Conservation (phyloP, 1,140 invertebrate species). For the Aplysia californica region DNA sequence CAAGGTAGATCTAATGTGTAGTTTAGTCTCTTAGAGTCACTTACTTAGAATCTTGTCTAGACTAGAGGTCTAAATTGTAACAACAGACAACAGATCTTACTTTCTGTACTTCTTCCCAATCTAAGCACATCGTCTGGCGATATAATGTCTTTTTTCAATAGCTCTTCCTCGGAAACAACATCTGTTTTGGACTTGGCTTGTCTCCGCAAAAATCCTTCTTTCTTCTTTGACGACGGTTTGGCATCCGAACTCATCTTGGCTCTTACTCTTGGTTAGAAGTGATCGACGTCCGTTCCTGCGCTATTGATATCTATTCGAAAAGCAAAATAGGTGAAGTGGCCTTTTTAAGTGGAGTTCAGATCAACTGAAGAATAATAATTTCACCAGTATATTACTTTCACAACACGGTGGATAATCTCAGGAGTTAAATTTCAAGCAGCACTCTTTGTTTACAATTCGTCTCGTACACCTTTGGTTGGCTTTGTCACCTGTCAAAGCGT, state of each 20-base stretch:
- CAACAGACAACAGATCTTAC: too few relatives aligned
- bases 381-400: not conserved
- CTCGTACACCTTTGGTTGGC: too few relatives aligned
- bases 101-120: slow-evolving; percentile 74
- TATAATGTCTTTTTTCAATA: slow-evolving; percentile 69
- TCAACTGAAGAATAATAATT: not conserved
- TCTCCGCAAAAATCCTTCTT: slow-evolving; percentile 57
- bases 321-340: not conserved
- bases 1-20: too few relatives aligned
- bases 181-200: slow-evolving; percentile 51
- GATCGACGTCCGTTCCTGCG: not conserved
- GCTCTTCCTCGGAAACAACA: slow-evolving; percentile 68
- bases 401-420: not conserved
- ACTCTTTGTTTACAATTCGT: slow-evolving; percentile 21
- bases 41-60: too few relatives aligned
- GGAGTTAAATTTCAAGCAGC: too few relatives aligned
- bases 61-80: too few relatives aligned
- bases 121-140: slow-evolving; percentile 77
- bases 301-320: not conserved
- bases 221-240: slow-evolving; percentile 56
- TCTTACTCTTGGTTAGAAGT: too few relatives aligned
- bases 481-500: slow-evolving; percentile 22
- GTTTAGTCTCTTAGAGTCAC: too few relatives aligned
- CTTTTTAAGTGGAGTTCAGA: not conserved
- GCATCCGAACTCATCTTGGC: slow-evolving; percentile 53